phyloP scores from a whole-genome alignment of 1,140 invertebrate genomes.

The Drosophila kikkawai region DNA sequence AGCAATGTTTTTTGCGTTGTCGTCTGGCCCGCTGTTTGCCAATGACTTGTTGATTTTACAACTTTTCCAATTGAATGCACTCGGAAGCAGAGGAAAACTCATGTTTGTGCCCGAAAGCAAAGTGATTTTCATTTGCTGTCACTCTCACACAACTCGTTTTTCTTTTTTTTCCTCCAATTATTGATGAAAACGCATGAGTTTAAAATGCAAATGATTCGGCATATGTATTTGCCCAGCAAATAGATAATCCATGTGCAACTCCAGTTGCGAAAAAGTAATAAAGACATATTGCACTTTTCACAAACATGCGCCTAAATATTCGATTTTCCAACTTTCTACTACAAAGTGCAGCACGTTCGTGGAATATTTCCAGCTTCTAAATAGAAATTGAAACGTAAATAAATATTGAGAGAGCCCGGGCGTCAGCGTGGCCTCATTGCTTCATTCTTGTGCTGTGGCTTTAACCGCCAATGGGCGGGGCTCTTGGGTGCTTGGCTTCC shows the following conservation, averaged over 20 bases:
- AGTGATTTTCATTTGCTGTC: slow-evolving; percentile 42
- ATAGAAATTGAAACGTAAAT: slow-evolving; percentile 63
- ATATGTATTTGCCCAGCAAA: slow-evolving; percentile 17
- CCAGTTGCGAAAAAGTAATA: slow-evolving; percentile 34
- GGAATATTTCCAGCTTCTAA: slow-evolving; percentile 41
- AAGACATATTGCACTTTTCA: slow-evolving; percentile 52
- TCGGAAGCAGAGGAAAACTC: slow-evolving; percentile 24
- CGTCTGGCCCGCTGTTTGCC: slow-evolving; percentile 66
- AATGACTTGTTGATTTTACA: slow-evolving; percentile 83
- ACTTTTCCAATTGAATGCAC: slow-evolving; percentile 76
- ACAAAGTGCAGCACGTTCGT: slow-evolving; percentile 56
- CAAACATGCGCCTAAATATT: slow-evolving; percentile 52
- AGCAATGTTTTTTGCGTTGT: slow-evolving; percentile 55
- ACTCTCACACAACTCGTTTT: background rate
- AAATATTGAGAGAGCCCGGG: slow-evolving; percentile 66
- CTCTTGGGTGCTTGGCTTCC: background rate
- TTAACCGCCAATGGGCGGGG: slow-evolving; percentile 54
- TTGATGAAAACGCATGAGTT: slow-evolving; percentile 44
- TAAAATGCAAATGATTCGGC: slow-evolving; percentile 30
- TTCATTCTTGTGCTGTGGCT: slow-evolving; percentile 27
- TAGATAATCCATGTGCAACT: slow-evolving; percentile 26
- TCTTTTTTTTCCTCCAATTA: slow-evolving; percentile 54
- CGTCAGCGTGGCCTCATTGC: slow-evolving; percentile 36
- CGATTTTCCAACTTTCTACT: background rate
- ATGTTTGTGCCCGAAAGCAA: slow-evolving; percentile 37